These are phyloP conservation scores for Conger conger DNA, from an alignment of 2,113 vertebrate species.

Conservation along the genomic window DNA sequence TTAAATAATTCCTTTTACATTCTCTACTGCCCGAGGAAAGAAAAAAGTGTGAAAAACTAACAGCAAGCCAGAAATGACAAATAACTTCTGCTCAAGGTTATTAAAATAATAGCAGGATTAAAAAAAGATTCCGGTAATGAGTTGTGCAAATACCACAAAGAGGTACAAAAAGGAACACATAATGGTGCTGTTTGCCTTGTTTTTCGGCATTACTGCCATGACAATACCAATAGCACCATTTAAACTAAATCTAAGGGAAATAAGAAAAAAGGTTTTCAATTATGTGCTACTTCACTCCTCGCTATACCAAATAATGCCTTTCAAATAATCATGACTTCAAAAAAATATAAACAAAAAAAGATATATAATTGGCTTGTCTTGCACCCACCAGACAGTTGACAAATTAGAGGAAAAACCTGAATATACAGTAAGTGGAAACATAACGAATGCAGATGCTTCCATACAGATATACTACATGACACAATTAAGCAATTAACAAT, in stretches of 20 bases:
- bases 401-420: too few relatives aligned
- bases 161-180: background rate
- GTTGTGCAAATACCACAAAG: background rate
- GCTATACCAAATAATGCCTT: background rate
- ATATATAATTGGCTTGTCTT: background rate
- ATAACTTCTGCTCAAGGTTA: background rate
- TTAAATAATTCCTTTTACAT: background rate
- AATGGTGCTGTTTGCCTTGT: background rate
- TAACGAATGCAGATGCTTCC: too few relatives aligned
- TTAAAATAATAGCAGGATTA: background rate
- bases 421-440: too few relatives aligned
- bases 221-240: background rate
- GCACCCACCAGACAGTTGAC: background rate
- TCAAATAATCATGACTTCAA: background rate
- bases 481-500: too few relatives aligned
- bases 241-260: background rate
- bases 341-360: too few relatives aligned
- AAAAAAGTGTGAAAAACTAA: background rate
- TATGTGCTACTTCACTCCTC: background rate
- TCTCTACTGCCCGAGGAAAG: background rate
- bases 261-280: background rate
- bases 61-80: constrained; percentile 8
- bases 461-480: too few relatives aligned
- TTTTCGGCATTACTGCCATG: background rate
- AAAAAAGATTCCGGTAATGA: background rate